Percentiles rank a stretch among this genome's conserved stretches.
Conservation (phyloP, 2,797 vertebrate species). For the Chiroxiphia lanceolata region DNA sequence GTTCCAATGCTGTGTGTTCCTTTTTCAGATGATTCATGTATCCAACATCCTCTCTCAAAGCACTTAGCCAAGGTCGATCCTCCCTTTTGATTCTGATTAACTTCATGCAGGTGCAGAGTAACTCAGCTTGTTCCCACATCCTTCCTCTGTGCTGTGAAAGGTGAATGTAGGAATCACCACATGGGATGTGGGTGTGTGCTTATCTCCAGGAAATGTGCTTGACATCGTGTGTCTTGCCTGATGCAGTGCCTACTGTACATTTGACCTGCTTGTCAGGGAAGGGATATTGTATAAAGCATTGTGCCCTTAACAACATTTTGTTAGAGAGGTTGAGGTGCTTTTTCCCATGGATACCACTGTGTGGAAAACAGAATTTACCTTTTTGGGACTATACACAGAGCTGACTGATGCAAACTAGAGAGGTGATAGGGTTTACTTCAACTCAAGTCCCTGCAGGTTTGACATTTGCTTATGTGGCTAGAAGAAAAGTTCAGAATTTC, state of each 20-base stretch:
- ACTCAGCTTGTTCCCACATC: too few species aligned
- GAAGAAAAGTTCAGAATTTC: not conserved
- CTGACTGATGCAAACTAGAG: not conserved
- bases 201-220: not conserved
- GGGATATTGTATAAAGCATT: not conserved
- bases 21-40: too few species aligned
- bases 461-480: not conserved
- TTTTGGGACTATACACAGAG: not conserved
- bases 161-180: not conserved
- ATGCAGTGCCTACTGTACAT: not conserved
- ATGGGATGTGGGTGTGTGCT: not conserved
- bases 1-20: too few species aligned
- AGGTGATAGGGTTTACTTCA: not conserved
- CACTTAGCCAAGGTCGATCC: too few species aligned
- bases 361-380: not conserved
- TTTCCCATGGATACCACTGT: not conserved
- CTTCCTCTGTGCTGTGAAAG: not conserved
- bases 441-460: not conserved
- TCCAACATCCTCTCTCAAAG: too few species aligned
- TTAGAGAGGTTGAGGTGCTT: not conserved
- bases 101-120: too few species aligned
- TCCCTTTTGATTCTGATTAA: too few species aligned
- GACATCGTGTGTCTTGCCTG: not conserved
- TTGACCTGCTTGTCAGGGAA: not conserved
- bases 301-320: not conserved